These are phyloP conservation scores for Falcaria lacertinaria DNA, from an alignment of 2,888 invertebrate species.

Conservation along the genomic window DNA sequence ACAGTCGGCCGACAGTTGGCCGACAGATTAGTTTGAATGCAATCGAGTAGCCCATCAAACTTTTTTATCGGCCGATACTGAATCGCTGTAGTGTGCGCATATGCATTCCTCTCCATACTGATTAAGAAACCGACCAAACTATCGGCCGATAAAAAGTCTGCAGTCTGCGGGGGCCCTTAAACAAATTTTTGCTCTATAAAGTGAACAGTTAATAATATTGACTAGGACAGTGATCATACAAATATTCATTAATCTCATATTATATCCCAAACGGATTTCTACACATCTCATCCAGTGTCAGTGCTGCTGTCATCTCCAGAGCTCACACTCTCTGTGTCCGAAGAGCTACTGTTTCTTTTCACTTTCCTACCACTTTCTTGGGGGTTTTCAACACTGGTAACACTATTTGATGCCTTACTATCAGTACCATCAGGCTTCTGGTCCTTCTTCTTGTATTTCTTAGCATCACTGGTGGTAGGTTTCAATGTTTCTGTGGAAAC, in stretches of 20 bases:
- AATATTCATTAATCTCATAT: background rate
- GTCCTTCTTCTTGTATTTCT: conserved; percentile 50
- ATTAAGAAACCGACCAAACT: no score
- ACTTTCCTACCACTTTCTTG: conserved; percentile 29
- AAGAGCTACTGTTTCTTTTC: conserved; percentile 72
- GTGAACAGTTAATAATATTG: background rate
- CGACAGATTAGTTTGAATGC: no score
- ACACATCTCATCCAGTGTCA: conserved; percentile 68
- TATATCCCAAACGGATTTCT: conserved; percentile 1
- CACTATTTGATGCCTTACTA: conserved; percentile 58
- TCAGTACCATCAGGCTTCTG: conserved; percentile 29
- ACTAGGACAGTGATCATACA: background rate
- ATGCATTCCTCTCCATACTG: no score
- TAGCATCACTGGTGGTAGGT: conserved; percentile 54
- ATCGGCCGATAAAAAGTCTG: no score
- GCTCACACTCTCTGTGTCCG: conserved; percentile 81
- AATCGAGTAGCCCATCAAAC: no score
- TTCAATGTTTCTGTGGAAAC: conserved; percentile 71
- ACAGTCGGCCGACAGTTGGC: no score
- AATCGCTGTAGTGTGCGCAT: no score
- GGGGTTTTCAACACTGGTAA: conserved; percentile 30
- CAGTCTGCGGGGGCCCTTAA: no score
- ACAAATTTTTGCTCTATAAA: no score
- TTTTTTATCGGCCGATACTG: no score
- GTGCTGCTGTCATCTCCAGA: conserved; percentile 84